phyloP scores from a whole-genome alignment of 2,797 vertebrate genomes.

The Sylvilagus floridanus region DNA sequence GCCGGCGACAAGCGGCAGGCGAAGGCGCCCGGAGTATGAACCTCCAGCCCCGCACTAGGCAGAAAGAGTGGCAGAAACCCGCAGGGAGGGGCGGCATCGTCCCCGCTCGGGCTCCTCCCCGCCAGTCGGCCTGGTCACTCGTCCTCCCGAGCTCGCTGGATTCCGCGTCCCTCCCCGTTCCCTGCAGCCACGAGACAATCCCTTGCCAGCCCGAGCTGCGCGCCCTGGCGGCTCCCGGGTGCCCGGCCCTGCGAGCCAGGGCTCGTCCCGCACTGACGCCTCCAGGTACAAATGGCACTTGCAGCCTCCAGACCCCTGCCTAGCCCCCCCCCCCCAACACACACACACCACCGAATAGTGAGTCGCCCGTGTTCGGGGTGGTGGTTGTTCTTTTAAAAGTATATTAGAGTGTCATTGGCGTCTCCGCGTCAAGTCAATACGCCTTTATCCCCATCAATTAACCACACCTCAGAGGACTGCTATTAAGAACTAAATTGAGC shows the following conservation, averaged over 20 bases:
- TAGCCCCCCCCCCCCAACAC: background rate
- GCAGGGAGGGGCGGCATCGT: background rate
- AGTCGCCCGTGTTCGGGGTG: constrained; percentile 32
- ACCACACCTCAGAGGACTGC: constrained; percentile 81
- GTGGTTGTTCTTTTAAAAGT: constrained; percentile 75
- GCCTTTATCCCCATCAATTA: constrained; percentile 86
- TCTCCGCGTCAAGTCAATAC: constrained; percentile 82
- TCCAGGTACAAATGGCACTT: background rate
- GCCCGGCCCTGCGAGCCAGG: background rate
- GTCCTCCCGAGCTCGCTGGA: background rate
- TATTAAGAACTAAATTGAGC: constrained; percentile 79
- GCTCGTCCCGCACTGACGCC: background rate
- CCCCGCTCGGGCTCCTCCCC: background rate
- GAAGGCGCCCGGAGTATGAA: background rate
- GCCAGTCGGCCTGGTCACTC: background rate
- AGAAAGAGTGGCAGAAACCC: background rate
- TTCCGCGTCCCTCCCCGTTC: background rate
- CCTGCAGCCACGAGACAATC: background rate
- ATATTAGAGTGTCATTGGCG: constrained; percentile 75
- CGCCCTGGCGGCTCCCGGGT: background rate
- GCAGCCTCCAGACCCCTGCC: constrained; percentile 42
- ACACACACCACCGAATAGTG: background rate
- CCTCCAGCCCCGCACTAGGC: background rate
- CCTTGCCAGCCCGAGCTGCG: background rate
- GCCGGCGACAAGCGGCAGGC: background rate